A percentile compares a stretch with the other conserved stretches of the same genome.
phyloP scores from a whole-genome alignment of 2,888 invertebrate species.

The Sussaba pulchella region DNA sequence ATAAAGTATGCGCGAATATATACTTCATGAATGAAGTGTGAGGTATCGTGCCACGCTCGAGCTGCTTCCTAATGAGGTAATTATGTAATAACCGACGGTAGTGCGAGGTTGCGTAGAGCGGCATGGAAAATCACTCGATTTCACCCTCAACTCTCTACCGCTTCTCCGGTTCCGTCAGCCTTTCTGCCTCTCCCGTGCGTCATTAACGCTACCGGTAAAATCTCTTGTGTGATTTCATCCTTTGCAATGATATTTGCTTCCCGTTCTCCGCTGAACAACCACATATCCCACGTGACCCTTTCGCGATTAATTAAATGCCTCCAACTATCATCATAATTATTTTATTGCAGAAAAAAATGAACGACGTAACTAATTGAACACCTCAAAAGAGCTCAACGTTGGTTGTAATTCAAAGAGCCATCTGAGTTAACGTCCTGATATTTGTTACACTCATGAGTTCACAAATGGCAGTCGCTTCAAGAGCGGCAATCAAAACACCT shows the following conservation, averaged over 20 bases:
- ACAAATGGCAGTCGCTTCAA: not conserved
- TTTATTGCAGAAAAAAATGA: not conserved
- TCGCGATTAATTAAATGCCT: not conserved
- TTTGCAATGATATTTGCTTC: conserved; percentile 16
- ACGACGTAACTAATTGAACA: not conserved
- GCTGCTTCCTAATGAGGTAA: conserved; percentile 71
- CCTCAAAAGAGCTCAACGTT: too few relatives aligned
- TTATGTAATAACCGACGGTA: conserved; percentile 70
- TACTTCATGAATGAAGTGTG: conserved; percentile 50
- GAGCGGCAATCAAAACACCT: conserved; percentile 7
- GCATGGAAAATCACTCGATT: conserved; percentile 64
- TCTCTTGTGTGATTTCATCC: conserved; percentile 36
- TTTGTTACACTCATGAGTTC: not conserved
- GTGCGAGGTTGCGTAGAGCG: conserved; percentile 25
- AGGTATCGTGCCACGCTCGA: conserved; percentile 54
- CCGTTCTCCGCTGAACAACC: not conserved
- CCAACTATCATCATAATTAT: not conserved
- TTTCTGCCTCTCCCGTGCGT: conserved; percentile 60
- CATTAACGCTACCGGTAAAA: conserved; percentile 59
- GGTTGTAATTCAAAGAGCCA: too few relatives aligned
- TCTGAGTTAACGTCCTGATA: not conserved
- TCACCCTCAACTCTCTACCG: conserved; percentile 36
- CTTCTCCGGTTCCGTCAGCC: conserved; percentile 40
- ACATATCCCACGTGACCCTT: conserved; percentile 3
- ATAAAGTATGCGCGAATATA: conserved; percentile 21